These are phyloP conservation scores for Melanotaenia maccullochi DNA, from an alignment of 2,797 vertebrate genomes.

Conservation along the genomic window DNA sequence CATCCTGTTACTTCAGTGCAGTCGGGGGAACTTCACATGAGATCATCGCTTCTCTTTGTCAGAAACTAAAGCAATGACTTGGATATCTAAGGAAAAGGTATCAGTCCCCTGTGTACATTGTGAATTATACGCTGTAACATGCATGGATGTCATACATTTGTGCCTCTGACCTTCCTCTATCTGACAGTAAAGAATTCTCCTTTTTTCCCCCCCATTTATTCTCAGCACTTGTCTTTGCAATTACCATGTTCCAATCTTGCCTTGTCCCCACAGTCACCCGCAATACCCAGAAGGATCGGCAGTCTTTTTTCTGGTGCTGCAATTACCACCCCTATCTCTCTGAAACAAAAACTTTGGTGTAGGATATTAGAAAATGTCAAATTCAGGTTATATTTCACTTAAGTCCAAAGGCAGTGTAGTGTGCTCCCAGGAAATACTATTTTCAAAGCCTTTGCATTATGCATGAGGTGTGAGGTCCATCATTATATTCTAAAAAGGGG, in stretches of 20 bases:
- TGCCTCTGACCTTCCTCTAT: slow-evolving; percentile 84
- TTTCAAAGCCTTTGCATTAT: slow-evolving; percentile 78
- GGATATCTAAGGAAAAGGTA: slow-evolving; percentile 84
- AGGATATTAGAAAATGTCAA: slow-evolving; percentile 89
- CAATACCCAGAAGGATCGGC: slow-evolving; percentile 85
- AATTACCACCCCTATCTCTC: slow-evolving; percentile 85
- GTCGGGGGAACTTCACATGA: slow-evolving; percentile 64
- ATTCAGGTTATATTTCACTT: slow-evolving; percentile 87
- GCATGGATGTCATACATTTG: slow-evolving; percentile 82
- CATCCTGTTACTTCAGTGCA: slow-evolving; percentile 74
- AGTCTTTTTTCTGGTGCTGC: slow-evolving; percentile 84
- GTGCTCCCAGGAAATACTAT: slow-evolving; percentile 74
- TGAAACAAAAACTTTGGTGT: slow-evolving; percentile 87
- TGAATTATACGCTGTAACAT: slow-evolving; percentile 82
- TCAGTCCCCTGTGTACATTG: slow-evolving; percentile 78
- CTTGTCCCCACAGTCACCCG: slow-evolving; percentile 84
- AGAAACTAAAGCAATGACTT: slow-evolving; percentile 75
- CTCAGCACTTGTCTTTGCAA: slow-evolving; percentile 86
- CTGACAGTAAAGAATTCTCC: slow-evolving; percentile 81
- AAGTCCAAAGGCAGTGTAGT: slow-evolving; percentile 78
- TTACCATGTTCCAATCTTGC: slow-evolving; percentile 86
- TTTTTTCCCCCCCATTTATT: slow-evolving; percentile 76
- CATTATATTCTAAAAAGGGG: slow-evolving; percentile 66
- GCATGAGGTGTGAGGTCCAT: slow-evolving; percentile 79
- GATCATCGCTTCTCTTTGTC: slow-evolving; percentile 81